These are phyloP conservation scores for Trogon melanurus DNA, from an alignment of 2,113 vertebrate species.

Conservation along the genomic window DNA sequence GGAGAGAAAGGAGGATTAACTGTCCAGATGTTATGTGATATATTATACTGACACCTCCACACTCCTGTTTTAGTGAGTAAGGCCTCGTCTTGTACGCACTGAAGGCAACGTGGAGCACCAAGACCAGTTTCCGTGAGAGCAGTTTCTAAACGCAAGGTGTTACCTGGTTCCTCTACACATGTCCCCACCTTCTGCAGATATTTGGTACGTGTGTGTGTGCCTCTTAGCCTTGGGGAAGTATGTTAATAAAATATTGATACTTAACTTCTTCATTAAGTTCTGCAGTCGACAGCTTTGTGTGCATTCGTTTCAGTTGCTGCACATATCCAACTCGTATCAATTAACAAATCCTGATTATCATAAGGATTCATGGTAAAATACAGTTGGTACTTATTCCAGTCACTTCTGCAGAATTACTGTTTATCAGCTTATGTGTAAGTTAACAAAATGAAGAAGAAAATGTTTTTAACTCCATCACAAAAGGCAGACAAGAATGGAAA, in stretches of 20 bases:
- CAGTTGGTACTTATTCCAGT: background rate
- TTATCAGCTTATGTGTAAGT: background rate
- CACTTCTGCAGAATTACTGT: background rate
- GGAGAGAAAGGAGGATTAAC: slow-evolving; percentile 30
- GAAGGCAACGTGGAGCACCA: background rate
- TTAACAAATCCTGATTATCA: background rate
- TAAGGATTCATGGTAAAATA: background rate
- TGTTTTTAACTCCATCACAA: background rate
- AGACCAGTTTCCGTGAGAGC: background rate
- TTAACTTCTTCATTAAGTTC: background rate
- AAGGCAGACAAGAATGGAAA: background rate
- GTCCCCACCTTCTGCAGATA: background rate
- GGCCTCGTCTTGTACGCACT: background rate
- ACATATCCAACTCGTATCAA: background rate
- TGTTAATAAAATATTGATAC: background rate
- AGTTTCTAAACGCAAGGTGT: background rate
- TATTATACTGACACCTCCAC: background rate
- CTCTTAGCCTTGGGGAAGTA: background rate
- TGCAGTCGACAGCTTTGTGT: background rate
- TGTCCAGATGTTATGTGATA: background rate
- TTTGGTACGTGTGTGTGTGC: fast-evolving
- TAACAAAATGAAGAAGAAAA: slow-evolving; percentile 5
- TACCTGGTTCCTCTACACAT: background rate
- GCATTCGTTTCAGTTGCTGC: background rate
- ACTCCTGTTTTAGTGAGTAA: background rate